A percentile compares a stretch with the other conserved stretches of the same genome.
These are phyloP conservation scores for Limnephilus auricula DNA, from an alignment of 2,888 invertebrate species.

Conservation along the genomic window DNA sequence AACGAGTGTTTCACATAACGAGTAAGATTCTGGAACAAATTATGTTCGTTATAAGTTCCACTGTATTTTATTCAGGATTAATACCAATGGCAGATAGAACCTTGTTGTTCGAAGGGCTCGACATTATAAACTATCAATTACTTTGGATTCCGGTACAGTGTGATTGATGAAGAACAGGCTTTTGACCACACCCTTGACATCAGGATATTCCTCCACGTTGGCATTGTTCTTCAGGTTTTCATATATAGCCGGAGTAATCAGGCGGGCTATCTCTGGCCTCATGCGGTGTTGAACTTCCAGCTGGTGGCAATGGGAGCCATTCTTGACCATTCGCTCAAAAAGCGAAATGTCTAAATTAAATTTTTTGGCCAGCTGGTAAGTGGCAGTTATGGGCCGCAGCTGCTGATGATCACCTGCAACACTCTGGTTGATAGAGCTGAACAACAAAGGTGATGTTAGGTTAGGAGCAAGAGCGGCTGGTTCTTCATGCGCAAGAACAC, in stretches of 20 bases:
- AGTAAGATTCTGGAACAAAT: too few species aligned
- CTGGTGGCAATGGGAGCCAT: slow-evolving; percentile 79
- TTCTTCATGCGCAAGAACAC: too few species aligned
- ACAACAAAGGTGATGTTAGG: too few species aligned
- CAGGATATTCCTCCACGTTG: slow-evolving; percentile 77
- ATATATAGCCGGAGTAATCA: slow-evolving; percentile 84
- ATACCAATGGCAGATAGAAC: too few species aligned
- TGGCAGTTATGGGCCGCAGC: slow-evolving; percentile 84
- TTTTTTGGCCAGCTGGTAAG: slow-evolving; percentile 81
- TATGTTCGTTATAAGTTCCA: too few species aligned
- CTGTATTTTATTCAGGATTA: too few species aligned
- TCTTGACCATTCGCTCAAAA: slow-evolving; percentile 88
- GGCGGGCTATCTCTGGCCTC: slow-evolving; percentile 77
- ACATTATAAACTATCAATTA: slow-evolving; percentile 66
- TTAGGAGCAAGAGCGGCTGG: too few species aligned
- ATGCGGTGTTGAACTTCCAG: slow-evolving; percentile 86
- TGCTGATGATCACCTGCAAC: slow-evolving; percentile 87
- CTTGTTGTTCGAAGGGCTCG: too few species aligned
- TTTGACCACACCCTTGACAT: slow-evolving; percentile 79
- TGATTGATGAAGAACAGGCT: slow-evolving; percentile 85
- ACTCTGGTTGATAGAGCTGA: not conserved
- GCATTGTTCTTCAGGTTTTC: slow-evolving; percentile 79
- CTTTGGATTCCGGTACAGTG: slow-evolving; percentile 77
- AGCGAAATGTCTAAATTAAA: slow-evolving; percentile 87
- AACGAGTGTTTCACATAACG: too few species aligned